phyloP scores from a whole-genome alignment of 1,140 invertebrate species.

The Sycophila sp. region DNA sequence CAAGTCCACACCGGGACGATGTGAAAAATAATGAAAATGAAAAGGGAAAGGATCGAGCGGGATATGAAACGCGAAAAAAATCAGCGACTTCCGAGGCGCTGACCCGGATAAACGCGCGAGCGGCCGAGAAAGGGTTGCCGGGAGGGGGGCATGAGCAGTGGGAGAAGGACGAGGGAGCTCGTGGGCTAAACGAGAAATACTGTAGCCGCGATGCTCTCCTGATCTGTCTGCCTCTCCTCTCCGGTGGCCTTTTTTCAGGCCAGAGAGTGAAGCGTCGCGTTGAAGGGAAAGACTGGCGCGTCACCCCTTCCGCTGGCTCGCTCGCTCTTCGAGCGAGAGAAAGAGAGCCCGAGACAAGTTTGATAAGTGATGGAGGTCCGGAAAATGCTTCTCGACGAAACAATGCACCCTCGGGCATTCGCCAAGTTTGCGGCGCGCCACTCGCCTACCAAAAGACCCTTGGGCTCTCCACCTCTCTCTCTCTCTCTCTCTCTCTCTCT shows the following conservation, averaged over 20 bases:
- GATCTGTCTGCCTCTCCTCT: neutral
- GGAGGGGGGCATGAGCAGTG: neutral
- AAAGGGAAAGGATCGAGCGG: neutral
- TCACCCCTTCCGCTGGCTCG: neutral
- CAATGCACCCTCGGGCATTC: constrained; percentile 24
- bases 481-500: too few species aligned
- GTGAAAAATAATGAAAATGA: constrained; percentile 25
- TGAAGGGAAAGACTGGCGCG: too few species aligned
- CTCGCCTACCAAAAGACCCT: neutral
- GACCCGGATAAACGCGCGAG: constrained; percentile 22
- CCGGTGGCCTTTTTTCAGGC: neutral
- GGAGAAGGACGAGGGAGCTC: constrained; percentile 7
- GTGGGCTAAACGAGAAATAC: constrained; percentile 30
- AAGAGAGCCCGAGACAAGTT: constrained; percentile 11
- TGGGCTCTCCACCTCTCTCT: neutral
- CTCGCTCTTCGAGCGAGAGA: neutral
- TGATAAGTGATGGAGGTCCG: constrained; percentile 25
- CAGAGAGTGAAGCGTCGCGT: too few species aligned
- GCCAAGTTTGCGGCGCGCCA: neutral
- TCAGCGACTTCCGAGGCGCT: constrained; percentile 7
- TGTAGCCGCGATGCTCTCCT: neutral
- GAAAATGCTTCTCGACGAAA: constrained; percentile 27
- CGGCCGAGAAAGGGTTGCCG: neutral
- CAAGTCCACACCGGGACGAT: neutral
- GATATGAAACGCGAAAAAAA: constrained; percentile 19